Evolutionary conservation across 1,140 invertebrate species (phyloP), one percentile per base, ranked within the genome.

Genomic region (Drosophila mojavensis): DNA sequence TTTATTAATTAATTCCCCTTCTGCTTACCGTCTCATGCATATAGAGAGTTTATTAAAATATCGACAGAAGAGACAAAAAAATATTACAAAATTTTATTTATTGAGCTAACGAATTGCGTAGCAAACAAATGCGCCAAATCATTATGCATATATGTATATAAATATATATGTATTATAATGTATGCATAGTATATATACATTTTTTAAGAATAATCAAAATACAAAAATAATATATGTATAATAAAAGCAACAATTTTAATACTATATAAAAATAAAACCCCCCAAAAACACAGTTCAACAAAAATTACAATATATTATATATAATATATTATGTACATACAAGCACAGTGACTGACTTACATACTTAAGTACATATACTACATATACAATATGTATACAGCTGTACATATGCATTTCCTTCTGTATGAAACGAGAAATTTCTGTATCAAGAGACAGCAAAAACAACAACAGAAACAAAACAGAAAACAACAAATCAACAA

Each of bases 91-190:
- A 68, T 78, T 61, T 39, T 15, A 64, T 73, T 64, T 48, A 43
- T 10, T 65, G 48, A 48, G 54, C 51, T 56, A 79, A 63, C 68
- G 70, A 81, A 80, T 86, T 75, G 84, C 53, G 51, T 66, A 75
- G 70, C 39, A 72, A 65, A 68, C 65, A 88, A 86, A 88, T 86
- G 79, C 83, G 76, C 77, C 82, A 86, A 86, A 78, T 66, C 39
- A 24, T 24, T 24, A 24, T 2, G 39, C 39, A 41, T 41, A 11
- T 11, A 24, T 2, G 20, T 24, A 24, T 2, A 3, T 41, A 41
- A 5, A 3, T 43, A 9, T 43, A 3, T 43, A 43, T n/a, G 5
- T 45, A 45, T 45, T 45, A 15, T 15, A 45, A 45, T 78, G 45
- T 75, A 79, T 81, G 74, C 69, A 78, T 53, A 69, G 68, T 70